Percentiles rank a stretch among this genome's conserved stretches.
Evolutionary conservation across 2,113 vertebrate species (phyloP).

Genomic region (Sorex araneus): DNA sequence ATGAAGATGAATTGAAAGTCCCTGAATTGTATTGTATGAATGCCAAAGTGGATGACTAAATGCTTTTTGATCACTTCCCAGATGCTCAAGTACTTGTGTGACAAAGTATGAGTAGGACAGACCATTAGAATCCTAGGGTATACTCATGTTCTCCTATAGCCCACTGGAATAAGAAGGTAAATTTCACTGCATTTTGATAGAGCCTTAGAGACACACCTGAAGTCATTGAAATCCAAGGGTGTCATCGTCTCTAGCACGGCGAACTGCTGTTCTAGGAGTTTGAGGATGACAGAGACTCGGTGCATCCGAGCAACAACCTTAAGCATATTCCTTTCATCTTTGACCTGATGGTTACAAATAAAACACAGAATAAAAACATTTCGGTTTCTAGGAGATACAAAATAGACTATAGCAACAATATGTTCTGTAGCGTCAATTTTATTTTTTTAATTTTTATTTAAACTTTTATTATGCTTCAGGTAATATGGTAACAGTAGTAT

Average conservation of each 20-base stretch:
- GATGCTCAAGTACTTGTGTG: not conserved
- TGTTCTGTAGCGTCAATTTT: not conserved
- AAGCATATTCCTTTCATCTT: constrained; percentile 97
- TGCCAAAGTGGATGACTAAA: not conserved
- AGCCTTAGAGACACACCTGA: constrained; percentile 89
- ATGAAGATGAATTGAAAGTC: not conserved
- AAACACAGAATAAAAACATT: not conserved
- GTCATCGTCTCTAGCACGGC: constrained; percentile 97
- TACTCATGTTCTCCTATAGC: not conserved
- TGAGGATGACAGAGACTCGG: constrained; percentile 94
- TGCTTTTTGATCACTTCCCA: not conserved
- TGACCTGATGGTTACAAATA: constrained; percentile 89
- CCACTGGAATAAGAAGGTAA: not conserved
- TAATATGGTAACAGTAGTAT: no score
- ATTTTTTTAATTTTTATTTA: not conserved
- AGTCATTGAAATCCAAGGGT: constrained; percentile 97
- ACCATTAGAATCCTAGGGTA: not conserved
- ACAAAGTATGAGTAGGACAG: no score
- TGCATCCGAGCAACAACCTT: constrained; percentile 96
- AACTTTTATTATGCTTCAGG: no score
- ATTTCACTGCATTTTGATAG: not conserved
- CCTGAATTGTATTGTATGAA: not conserved
- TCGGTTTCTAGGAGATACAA: not conserved
- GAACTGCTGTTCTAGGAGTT: constrained; percentile 96
- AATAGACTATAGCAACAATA: not conserved